phyloP scores from a whole-genome alignment of 2,113 vertebrate genomes.

The Gambusia holbrooki region DNA sequence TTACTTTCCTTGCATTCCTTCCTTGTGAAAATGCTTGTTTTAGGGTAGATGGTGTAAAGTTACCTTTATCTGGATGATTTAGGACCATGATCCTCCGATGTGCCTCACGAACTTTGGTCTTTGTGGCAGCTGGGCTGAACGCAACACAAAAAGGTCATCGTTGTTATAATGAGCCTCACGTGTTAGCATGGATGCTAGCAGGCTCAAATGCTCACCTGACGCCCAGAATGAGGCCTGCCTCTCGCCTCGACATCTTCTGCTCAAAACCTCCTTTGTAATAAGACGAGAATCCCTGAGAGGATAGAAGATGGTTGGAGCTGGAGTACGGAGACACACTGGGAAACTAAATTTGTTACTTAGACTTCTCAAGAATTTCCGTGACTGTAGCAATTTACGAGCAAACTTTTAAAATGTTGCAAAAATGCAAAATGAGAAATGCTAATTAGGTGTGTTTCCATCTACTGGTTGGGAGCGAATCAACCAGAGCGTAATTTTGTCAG shows the following conservation, averaged over 20 bases:
- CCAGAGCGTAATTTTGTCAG: no score
- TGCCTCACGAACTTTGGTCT: constrained; percentile 87
- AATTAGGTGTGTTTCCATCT: no score
- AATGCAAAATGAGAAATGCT: no score
- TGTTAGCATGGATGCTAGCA: constrained; percentile 3
- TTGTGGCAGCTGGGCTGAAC: constrained; percentile 86
- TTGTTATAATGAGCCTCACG: not conserved
- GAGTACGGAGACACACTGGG: not conserved
- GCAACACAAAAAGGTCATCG: constrained; percentile 22
- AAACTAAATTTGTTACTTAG: no score
- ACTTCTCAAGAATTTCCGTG: no score
- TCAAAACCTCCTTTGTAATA: constrained; percentile 98
- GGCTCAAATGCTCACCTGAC: constrained; percentile 82
- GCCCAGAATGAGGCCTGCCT: constrained; percentile 93
- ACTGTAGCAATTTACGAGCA: no score
- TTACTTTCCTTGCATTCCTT: no score
- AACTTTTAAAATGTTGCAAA: no score
- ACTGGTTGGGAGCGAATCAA: no score
- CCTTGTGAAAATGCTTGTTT: no score
- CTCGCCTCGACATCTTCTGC: constrained; percentile 91
- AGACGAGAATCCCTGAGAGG: constrained; percentile 82
- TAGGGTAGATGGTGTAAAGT: not conserved
- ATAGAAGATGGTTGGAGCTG: not conserved
- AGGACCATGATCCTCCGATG: constrained; percentile 92
- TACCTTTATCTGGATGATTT: constrained; percentile 98